Conservation (phyloP, 1,140 invertebrate genomes). For the Nasonia giraulti region DNA sequence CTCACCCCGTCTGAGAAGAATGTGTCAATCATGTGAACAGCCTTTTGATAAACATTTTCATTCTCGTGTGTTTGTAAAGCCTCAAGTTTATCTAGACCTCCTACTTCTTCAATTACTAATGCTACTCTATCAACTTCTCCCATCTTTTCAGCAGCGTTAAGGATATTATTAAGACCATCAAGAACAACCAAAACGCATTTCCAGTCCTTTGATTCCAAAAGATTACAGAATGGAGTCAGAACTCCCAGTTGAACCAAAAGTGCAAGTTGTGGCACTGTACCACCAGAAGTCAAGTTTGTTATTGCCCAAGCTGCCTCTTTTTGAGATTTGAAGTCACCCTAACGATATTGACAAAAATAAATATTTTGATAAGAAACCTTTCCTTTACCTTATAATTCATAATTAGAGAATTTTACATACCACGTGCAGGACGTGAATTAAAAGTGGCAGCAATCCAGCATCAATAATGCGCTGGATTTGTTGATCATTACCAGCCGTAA, state of each 20-base stretch:
- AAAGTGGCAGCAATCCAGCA: slow-evolving; percentile 79
- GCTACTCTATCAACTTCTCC: slow-evolving; percentile 74
- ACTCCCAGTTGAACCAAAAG: slow-evolving; percentile 77
- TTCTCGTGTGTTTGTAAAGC: slow-evolving; percentile 84
- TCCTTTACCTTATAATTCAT: neutral
- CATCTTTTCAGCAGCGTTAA: slow-evolving; percentile 76
- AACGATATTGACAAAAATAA: slow-evolving; percentile 54
- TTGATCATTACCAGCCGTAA: slow-evolving; percentile 84
- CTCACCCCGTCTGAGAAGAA: slow-evolving; percentile 82
- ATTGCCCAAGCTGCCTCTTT: slow-evolving; percentile 90
- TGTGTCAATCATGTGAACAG: slow-evolving; percentile 86
- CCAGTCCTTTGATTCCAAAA: slow-evolving; percentile 77
- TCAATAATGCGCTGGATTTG: slow-evolving; percentile 88
- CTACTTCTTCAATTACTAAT: slow-evolving; percentile 79
- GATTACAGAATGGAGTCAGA: slow-evolving; percentile 71
- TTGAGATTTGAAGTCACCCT: slow-evolving; percentile 86
- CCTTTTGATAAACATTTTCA: slow-evolving; percentile 88
- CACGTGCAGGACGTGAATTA: slow-evolving; percentile 81
- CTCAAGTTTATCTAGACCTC: slow-evolving; percentile 86
- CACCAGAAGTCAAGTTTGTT: slow-evolving; percentile 87
- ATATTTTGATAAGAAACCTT: neutral
- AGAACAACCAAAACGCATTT: slow-evolving; percentile 78
- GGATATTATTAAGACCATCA: slow-evolving; percentile 80
- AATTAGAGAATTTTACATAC: slow-evolving; percentile 62
- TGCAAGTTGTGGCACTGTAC: slow-evolving; percentile 80